Conservation (phyloP, 2,888 invertebrate genomes). For the Charanyca ferruginea region DNA sequence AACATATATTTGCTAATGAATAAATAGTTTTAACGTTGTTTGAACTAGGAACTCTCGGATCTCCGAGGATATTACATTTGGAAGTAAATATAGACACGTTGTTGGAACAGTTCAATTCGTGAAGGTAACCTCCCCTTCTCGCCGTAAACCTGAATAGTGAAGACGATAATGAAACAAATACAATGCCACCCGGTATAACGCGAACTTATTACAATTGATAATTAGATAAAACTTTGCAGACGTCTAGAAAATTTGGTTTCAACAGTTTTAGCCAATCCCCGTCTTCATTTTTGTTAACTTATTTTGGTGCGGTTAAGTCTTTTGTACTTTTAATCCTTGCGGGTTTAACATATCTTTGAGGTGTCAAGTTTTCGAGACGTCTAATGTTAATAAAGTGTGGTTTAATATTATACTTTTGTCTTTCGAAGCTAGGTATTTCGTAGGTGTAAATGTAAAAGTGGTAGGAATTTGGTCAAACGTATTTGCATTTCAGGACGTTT, state of each 20-base stretch:
- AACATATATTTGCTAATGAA: slow-evolving; percentile 14
- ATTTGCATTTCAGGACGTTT: slow-evolving; percentile 26
- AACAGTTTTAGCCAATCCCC: slow-evolving; percentile 32
- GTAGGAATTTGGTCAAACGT: slow-evolving; percentile 33
- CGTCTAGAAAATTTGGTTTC: slow-evolving; percentile 62
- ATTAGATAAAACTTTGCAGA: slow-evolving; percentile 65
- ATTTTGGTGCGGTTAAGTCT: slow-evolving; percentile 31
- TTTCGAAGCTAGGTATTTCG: neutral
- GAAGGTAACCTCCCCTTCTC: slow-evolving; percentile 1
- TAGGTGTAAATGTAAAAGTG: slow-evolving; percentile 12
- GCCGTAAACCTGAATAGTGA: slow-evolving; percentile 11
- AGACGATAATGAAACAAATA: slow-evolving; percentile 45
- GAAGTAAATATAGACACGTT: slow-evolving; percentile 15
- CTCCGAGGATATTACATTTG: slow-evolving; percentile 27
- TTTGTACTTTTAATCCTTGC: slow-evolving; percentile 34
- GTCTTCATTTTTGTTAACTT: slow-evolving; percentile 51
- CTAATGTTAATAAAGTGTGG: slow-evolving; percentile 4
- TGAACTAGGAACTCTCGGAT: slow-evolving; percentile 6
- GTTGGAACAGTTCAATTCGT: slow-evolving; percentile 21
- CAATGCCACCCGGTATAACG: slow-evolving; percentile 43
- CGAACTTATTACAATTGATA: slow-evolving; percentile 48
- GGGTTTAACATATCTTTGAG: slow-evolving; percentile 21
- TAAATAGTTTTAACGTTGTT: slow-evolving; percentile 15
- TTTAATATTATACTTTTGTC: slow-evolving; percentile 3
- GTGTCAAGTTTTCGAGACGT: slow-evolving; percentile 15